A percentile compares a stretch with the other conserved stretches of the same genome.
These are phyloP conservation scores for Drosophila sechellia DNA, from an alignment of 1,140 invertebrate species.

Conservation along the genomic window DNA sequence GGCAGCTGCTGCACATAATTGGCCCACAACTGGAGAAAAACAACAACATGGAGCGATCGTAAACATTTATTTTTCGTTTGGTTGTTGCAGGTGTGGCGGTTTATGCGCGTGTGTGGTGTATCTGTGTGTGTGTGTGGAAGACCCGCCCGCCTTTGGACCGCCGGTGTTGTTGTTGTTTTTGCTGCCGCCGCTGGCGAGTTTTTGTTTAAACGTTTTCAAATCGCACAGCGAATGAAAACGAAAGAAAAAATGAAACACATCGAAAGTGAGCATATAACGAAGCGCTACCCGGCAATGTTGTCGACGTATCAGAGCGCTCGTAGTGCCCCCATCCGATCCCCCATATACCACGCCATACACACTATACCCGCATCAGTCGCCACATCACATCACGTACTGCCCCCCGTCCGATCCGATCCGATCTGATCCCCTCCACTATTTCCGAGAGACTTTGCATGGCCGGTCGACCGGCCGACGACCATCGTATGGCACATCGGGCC, in stretches of 20 bases:
- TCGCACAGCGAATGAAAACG: constrained; percentile 82
- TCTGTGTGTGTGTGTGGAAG: constrained; percentile 63
- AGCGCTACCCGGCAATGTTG: constrained; percentile 55
- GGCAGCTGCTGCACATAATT: constrained; percentile 81
- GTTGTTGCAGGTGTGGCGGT: constrained; percentile 47
- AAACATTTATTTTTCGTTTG: constrained; percentile 67
- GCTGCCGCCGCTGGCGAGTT: constrained; percentile 56
- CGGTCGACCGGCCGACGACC: constrained; percentile 26
- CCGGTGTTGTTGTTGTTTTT: constrained; percentile 44
- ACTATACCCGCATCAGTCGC: neutral
- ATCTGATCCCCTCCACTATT: neutral
- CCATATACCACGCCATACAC: neutral
- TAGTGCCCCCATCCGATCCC: constrained; percentile 9
- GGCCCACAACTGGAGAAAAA: constrained; percentile 53
- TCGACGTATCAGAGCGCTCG: constrained; percentile 74
- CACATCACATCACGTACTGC: neutral
- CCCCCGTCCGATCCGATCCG: neutral
- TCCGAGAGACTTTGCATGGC: constrained; percentile 54
- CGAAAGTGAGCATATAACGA: constrained; percentile 78
- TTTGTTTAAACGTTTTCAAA: constrained; percentile 82
- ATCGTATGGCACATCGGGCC: constrained; percentile 12
- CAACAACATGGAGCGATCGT: constrained; percentile 49
- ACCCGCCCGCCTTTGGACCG: constrained; percentile 70
- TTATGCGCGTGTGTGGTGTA: constrained; percentile 12
- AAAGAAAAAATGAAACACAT: constrained; percentile 83